Evolutionary conservation across 2,888 invertebrate genomes (phyloP), one percentile per base, ranked within the genome.

Genomic region (Polylopha cassiicola): DNA sequence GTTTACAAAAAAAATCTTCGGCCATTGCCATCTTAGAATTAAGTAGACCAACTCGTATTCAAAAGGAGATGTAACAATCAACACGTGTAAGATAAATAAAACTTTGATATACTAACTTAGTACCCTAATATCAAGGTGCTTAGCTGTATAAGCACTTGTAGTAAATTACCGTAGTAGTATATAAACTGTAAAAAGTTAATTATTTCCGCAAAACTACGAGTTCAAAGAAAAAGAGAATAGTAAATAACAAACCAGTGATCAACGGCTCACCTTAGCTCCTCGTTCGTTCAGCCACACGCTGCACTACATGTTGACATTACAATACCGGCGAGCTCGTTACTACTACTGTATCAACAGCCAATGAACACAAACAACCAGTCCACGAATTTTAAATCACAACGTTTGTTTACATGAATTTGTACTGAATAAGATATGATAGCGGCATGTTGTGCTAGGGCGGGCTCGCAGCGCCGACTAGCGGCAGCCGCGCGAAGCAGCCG

Each of bases 401-500:
- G 75, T 79, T 84, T 84, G 84, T 84, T 84, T 84, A 84, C 82
- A 75, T 68, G 50, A 67, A 68, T 63, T 53, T 61, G 58, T 58
- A 60, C 58, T 66, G 72, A 73, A 71, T 70, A 69, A 69, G 61
- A 55, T 65, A 59, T 61, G 60, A 46, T 63, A 65, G 58, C 55
- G 62, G 54, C 67, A 70, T 79, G 77, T 76, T 78, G 70, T 68
- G 66, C 59, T 72, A 61, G 73, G 75, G 77, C 78, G 79, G 75
- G 67, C 70, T 67, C 73, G 61, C 65, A 71, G 80, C 82, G 82
- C 81, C 80, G 65, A 80, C 84, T 84, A 77, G 79, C 74, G 84
- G 81, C 48, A 53, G 59, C 47, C 58, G 59, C 50, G 53, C 39
- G 66, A 73, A 81, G 61, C 65, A 47, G 38, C 43, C 49, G 58